Percentiles rank a stretch among this genome's conserved stretches.
phyloP scores from a whole-genome alignment of 2,113 vertebrate genomes.

The Halcyon senegalensis region DNA sequence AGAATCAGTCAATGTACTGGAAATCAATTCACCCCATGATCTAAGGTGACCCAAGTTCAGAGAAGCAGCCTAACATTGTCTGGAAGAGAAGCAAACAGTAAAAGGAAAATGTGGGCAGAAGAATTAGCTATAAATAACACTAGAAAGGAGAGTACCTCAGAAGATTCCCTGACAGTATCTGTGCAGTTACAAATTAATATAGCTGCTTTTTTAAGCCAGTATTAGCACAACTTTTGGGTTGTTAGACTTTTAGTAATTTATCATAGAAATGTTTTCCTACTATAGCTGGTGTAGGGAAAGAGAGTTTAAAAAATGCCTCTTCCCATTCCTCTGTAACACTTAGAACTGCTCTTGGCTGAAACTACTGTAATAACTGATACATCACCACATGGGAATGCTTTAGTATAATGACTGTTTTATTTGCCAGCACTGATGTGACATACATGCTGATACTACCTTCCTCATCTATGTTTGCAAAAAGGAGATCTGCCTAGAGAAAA shows the following conservation, averaged over 20 bases:
- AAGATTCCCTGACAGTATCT: background rate
- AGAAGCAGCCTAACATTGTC: background rate
- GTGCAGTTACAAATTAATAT: background rate
- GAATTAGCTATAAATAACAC: background rate
- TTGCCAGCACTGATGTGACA: background rate
- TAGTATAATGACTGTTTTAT: background rate
- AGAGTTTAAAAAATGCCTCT: background rate
- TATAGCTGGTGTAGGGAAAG: background rate
- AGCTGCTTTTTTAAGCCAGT: background rate
- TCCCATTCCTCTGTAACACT: background rate
- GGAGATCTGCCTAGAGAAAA: background rate
- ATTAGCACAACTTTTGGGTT: background rate
- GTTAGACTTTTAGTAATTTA: background rate
- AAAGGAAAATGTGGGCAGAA: background rate
- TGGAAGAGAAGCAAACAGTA: background rate
- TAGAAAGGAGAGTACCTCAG: background rate
- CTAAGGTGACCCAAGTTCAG: background rate
- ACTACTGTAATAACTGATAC: background rate
- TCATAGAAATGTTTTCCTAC: background rate
- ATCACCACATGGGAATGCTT: background rate
- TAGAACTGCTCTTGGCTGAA: background rate
- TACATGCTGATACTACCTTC: background rate
- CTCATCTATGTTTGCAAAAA: background rate
- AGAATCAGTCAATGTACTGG: background rate
- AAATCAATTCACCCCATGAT: background rate